Percentiles rank a stretch among this genome's conserved stretches.
Conservation (phyloP, 1,140 invertebrate genomes). For the Cyclargus thomasi region DNA sequence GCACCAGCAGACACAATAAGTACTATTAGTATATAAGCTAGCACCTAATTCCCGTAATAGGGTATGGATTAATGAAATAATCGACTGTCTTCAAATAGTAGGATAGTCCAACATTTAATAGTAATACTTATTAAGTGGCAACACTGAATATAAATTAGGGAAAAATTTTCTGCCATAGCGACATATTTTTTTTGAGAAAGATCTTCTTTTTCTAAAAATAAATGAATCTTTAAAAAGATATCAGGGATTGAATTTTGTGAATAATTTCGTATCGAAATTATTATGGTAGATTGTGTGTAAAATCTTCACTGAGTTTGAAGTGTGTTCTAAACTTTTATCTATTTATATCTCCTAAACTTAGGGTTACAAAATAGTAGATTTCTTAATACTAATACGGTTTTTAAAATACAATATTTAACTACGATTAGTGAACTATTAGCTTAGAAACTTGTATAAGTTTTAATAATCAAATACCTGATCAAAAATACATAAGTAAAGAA, state of each 20-base stretch:
- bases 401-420: no score
- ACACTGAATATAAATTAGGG: background rate
- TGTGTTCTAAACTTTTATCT: background rate
- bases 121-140: slow-evolving; percentile 1
- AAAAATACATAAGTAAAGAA: no score
- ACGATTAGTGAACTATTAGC: no score
- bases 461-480: no score
- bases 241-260: no score
- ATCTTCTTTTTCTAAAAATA: no score
- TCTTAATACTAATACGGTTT: background rate
- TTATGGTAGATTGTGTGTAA: no score
- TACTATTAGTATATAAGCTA: slow-evolving; percentile 64
- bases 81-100: background rate
- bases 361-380: background rate
- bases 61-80: background rate
- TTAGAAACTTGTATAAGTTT: no score
- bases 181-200: no score
- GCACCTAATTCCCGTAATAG: background rate
- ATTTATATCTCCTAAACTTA: background rate
- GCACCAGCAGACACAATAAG: slow-evolving; percentile 65
- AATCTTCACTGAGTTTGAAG: no score
- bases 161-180: background rate
- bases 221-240: no score
- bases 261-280: no score
- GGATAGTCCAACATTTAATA: background rate